Conservation (phyloP, 2,797 vertebrate genomes). For the Vultur gryphus region DNA sequence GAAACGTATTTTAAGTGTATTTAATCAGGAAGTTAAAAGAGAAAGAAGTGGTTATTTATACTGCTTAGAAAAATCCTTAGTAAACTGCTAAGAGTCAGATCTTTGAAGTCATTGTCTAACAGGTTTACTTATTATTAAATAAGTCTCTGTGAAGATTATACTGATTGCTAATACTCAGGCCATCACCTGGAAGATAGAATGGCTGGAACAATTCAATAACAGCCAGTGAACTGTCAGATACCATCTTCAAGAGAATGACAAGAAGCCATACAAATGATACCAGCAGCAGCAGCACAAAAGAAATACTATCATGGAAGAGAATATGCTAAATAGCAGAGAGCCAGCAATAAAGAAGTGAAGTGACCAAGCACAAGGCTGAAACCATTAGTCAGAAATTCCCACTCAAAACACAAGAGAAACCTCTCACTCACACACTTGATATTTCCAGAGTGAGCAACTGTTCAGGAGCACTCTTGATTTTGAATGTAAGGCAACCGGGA, state of each 20-base stretch:
- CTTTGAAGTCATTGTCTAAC: background rate
- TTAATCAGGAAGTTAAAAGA: background rate
- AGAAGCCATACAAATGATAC: background rate
- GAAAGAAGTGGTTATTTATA: background rate
- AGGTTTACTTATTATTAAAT: background rate
- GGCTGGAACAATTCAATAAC: background rate
- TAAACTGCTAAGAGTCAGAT: background rate
- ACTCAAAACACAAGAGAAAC: constrained; percentile 4
- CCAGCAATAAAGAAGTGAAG: background rate
- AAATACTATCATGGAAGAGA: background rate
- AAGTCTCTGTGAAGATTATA: background rate
- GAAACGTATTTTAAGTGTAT: background rate
- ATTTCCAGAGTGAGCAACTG: constrained; percentile 1
- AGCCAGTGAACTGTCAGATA: background rate
- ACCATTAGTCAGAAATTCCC: background rate
- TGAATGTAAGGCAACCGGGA: background rate
- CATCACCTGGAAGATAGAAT: background rate
- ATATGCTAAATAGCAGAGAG: background rate
- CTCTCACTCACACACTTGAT: background rate
- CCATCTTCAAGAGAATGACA: background rate
- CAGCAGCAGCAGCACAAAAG: background rate
- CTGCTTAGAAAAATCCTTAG: background rate
- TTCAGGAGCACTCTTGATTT: background rate
- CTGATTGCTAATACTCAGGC: background rate
- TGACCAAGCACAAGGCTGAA: background rate